These are phyloP conservation scores for Scomber colias DNA, from an alignment of 2,113 vertebrate genomes.

Conservation along the genomic window DNA sequence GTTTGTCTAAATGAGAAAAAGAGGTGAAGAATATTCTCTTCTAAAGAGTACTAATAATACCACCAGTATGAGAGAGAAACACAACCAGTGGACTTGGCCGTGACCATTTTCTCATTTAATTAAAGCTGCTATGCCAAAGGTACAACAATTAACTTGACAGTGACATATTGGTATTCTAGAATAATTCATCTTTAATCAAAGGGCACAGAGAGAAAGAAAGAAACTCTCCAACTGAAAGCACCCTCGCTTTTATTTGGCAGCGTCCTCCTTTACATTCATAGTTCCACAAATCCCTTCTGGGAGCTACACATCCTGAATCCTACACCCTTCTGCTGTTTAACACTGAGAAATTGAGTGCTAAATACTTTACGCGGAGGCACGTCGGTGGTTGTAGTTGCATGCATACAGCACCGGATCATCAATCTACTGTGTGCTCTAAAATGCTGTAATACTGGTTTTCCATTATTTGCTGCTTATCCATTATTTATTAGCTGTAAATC, in stretches of 20 bases:
- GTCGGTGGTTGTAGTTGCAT: conserved; percentile 44
- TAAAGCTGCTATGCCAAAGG: conserved; percentile 32
- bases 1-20: not conserved
- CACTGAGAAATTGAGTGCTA: conserved; percentile 39
- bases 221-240: conserved; percentile 7
- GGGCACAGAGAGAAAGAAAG: conserved; percentile 4
- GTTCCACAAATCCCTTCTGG: conserved; percentile 33
- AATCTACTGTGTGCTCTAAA: conserved; percentile 58
- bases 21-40: not conserved
- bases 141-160: conserved; percentile 21
- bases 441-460: conserved; percentile 53
- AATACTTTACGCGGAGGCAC: conserved; percentile 58
- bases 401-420: conserved; percentile 48
- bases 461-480: conserved; percentile 70
- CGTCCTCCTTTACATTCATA: conserved; percentile 31
- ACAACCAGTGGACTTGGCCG: not conserved
- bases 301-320: conserved; percentile 7
- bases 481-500: conserved; percentile 74
- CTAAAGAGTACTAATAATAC: conserved; percentile 2
- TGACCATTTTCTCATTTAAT: conserved; percentile 36
- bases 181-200: conserved; percentile 38
- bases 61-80: not conserved
- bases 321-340: conserved; percentile 40
- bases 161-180: conserved; percentile 29
- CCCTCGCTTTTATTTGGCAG: conserved; percentile 32